Percentiles rank a stretch among this genome's conserved stretches.
Evolutionary conservation across 2,888 invertebrate species (phyloP).

Genomic region (Frankliniella intonsa): DNA sequence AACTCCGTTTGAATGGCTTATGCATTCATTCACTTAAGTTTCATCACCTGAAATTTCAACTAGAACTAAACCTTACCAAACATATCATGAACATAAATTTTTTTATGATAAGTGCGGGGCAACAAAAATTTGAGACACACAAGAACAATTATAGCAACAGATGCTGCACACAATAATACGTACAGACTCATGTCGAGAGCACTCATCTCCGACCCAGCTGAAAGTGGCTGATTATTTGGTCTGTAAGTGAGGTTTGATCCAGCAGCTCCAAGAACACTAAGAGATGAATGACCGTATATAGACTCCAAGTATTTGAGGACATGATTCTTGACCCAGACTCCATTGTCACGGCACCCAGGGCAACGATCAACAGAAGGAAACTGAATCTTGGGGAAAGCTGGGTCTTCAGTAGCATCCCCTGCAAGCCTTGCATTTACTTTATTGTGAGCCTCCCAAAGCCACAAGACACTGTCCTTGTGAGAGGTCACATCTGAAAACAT

Average conservation of each 20-base stretch:
- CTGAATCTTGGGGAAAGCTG: constrained; percentile 79
- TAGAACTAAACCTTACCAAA: constrained; percentile 57
- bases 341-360: constrained; percentile 57
- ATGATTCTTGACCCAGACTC: constrained; percentile 57
- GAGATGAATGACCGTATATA: constrained; percentile 48
- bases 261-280: constrained; percentile 33
- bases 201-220: constrained; percentile 54
- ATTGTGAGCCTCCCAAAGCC: constrained; percentile 94
- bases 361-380: constrained; percentile 73
- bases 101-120: constrained; percentile 66
- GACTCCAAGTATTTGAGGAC: constrained; percentile 60
- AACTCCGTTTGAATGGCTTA: too few relatives aligned
- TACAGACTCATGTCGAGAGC: constrained; percentile 70
- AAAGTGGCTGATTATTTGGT: constrained; percentile 42
- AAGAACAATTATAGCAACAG: constrained; percentile 67
- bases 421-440: constrained; percentile 83
- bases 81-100: constrained; percentile 63
- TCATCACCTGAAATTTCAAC: too few relatives aligned
- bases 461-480: constrained; percentile 73
- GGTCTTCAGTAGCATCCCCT: constrained; percentile 86
- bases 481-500: constrained; percentile 64
- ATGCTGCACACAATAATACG: constrained; percentile 68
- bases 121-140: constrained; percentile 72
- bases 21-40: too few relatives aligned
- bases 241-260: constrained; percentile 34